phyloP scores from a whole-genome alignment of 2,797 vertebrate species.

The Okamejei kenojei region DNA sequence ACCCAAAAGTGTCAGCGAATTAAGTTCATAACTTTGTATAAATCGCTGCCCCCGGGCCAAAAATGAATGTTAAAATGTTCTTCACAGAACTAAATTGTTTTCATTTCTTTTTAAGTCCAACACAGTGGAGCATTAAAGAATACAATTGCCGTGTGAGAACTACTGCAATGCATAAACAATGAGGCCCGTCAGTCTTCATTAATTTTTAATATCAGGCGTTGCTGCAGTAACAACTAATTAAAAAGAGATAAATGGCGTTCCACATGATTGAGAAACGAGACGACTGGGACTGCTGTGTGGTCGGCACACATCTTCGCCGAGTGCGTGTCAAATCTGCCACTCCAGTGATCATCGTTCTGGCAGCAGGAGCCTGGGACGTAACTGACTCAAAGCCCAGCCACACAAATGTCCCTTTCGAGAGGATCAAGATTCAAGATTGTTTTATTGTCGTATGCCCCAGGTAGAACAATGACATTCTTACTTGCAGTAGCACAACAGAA shows the following conservation, averaged over 20 bases:
- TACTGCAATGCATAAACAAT: not conserved
- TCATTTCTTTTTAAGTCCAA: not conserved
- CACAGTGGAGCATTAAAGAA: not conserved
- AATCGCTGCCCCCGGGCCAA: not conserved
- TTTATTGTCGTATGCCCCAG: too few species aligned
- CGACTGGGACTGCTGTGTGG: not conserved
- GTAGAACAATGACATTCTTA: too few species aligned
- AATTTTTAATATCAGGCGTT: constrained; percentile 13
- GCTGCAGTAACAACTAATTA: constrained; percentile 3
- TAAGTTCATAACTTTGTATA: not conserved
- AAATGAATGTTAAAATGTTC: not conserved
- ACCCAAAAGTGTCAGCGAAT: not conserved
- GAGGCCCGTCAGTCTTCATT: constrained; percentile 8
- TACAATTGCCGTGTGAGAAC: constrained; percentile 16
- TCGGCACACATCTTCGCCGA: not conserved
- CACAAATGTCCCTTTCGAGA: not conserved
- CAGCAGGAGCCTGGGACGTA: too few species aligned
- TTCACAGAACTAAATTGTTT: not conserved
- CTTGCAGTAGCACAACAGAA: too few species aligned
- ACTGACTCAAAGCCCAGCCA: too few species aligned
- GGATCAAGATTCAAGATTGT: too few species aligned
- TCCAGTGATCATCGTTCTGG: not conserved
- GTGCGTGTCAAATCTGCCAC: not conserved
- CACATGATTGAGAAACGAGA: not conserved
- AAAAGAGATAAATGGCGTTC: constrained; percentile 19